These are phyloP conservation scores for Novumbra hubbsi DNA, from an alignment of 2,797 vertebrate genomes.

Conservation along the genomic window DNA sequence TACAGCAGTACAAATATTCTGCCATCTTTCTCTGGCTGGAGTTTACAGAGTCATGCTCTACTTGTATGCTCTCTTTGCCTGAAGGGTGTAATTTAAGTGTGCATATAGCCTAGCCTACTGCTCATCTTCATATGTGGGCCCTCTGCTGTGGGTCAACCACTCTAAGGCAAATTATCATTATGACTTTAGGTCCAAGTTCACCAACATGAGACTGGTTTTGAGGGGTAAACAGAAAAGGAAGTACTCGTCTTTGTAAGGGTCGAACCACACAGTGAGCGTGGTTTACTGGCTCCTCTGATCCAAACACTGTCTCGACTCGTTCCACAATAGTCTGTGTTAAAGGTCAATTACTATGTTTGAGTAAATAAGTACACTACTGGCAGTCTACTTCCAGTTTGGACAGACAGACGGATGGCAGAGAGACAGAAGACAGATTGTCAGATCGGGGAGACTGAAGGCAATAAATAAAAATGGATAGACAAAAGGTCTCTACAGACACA, in stretches of 20 bases:
- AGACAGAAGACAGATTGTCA: background rate
- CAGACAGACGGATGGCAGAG: background rate
- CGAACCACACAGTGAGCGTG: constrained; percentile 39
- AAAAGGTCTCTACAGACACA: background rate
- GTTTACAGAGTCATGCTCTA: constrained; percentile 39
- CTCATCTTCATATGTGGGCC: constrained; percentile 50
- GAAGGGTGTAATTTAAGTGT: constrained; percentile 44
- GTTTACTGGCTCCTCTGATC: constrained; percentile 44
- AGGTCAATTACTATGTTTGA: constrained; percentile 59
- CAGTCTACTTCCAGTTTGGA: constrained; percentile 35
- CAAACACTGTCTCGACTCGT: constrained; percentile 23
- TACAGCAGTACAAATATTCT: constrained; percentile 21
- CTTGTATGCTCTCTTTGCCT: constrained; percentile 17
- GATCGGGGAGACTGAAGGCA: background rate
- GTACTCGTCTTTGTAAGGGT: constrained; percentile 40
- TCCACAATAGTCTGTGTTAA: constrained; percentile 55
- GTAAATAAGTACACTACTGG: constrained; percentile 34
- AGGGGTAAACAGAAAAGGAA: constrained; percentile 46
- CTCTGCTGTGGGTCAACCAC: constrained; percentile 30
- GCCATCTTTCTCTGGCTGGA: constrained; percentile 25
- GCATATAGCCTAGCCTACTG: constrained; percentile 43
- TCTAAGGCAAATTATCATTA: constrained; percentile 27
- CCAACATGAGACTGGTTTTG: constrained; percentile 45
- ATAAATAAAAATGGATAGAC: background rate
- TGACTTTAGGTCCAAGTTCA: constrained; percentile 24